Evolutionary conservation across 2,797 vertebrate genomes (phyloP).

Genomic region (Poecilia velifera): DNA sequence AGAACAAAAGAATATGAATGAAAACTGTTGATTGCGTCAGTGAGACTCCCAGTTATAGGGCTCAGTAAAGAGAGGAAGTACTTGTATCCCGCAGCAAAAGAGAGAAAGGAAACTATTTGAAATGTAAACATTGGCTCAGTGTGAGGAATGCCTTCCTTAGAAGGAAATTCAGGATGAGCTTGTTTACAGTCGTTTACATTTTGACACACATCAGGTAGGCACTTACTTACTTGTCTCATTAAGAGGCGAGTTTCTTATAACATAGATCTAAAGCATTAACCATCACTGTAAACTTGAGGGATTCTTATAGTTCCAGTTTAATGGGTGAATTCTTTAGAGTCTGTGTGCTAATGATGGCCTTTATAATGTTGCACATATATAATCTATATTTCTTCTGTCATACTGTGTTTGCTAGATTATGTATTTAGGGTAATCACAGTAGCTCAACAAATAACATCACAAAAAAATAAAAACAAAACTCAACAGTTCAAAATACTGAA

Average conservation of each 20-base stretch:
- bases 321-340: neutral
- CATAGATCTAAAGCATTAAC: conserved; percentile 36
- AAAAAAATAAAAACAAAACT: neutral
- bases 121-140: conserved; percentile 52
- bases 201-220: conserved; percentile 2
- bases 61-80: conserved; percentile 6
- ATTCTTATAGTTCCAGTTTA: conserved; percentile 35
- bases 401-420: neutral
- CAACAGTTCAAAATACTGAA: neutral
- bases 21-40: neutral
- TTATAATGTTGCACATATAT: neutral
- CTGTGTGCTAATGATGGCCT: neutral
- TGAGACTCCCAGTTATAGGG: neutral
- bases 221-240: conserved; percentile 22
- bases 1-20: neutral
- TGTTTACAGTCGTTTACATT: conserved; percentile 31
- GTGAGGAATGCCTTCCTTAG: conserved; percentile 51
- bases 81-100: conserved; percentile 27
- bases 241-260: conserved; percentile 34
- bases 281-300: conserved; percentile 45
- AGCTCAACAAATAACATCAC: neutral
- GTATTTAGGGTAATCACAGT: neutral
- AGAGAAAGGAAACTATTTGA: conserved; percentile 40
- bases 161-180: conserved; percentile 51
- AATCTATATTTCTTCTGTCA: neutral